A percentile compares a stretch with the other conserved stretches of the same genome.
phyloP scores from a whole-genome alignment of 2,797 vertebrate species.

The Xerus rutilus region DNA sequence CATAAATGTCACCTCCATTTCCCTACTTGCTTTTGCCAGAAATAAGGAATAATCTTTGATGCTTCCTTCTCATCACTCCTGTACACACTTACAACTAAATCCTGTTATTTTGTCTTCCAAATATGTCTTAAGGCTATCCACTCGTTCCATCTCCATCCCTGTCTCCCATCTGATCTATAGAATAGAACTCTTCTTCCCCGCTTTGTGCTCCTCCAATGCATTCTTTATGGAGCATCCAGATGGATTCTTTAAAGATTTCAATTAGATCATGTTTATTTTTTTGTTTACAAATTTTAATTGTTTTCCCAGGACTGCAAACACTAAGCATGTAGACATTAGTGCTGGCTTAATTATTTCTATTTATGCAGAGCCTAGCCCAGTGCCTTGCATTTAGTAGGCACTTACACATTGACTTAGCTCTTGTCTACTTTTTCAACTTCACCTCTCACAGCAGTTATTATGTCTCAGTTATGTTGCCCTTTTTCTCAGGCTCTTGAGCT shows the following conservation, averaged over 20 bases:
- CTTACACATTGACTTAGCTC: background rate
- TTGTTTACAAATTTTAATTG: background rate
- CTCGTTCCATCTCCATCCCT: background rate
- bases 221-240: background rate
- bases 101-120: background rate
- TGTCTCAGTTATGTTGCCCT: background rate
- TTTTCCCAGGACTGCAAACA: background rate
- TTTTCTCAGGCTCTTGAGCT: background rate
- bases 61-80: background rate
- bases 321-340: background rate
- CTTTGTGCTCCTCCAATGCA: background rate
- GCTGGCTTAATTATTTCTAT: background rate
- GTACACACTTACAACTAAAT: background rate
- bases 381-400: background rate
- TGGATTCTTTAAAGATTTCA: slow-evolving; percentile 1
- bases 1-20: background rate
- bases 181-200: background rate
- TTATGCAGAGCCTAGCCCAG: background rate
- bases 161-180: background rate
- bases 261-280: background rate
- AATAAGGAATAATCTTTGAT: background rate
- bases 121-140: background rate
- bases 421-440: background rate
- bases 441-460: background rate
- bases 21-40: background rate